These are phyloP conservation scores for Agrilus biguttatus DNA, from an alignment of 2,888 invertebrate species.

Conservation along the genomic window DNA sequence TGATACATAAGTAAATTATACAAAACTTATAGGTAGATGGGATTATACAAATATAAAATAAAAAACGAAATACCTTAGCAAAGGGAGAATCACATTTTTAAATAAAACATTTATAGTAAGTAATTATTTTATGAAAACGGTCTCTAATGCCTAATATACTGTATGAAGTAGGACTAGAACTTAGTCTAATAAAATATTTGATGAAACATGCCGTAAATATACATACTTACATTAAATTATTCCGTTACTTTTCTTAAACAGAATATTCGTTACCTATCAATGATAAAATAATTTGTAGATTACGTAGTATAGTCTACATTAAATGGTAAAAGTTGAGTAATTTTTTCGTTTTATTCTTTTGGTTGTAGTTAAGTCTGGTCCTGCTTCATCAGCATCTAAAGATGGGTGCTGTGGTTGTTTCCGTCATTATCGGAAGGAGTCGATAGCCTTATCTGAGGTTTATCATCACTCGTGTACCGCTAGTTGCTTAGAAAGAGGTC, in stretches of 20 bases:
- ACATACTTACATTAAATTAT: not conserved
- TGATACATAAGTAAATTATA: too few species aligned
- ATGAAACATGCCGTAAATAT: not conserved
- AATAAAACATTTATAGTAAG: too few species aligned
- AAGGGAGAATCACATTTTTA: too few species aligned
- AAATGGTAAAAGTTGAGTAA: too few species aligned
- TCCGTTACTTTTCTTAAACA: not conserved
- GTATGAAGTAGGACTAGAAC: too few species aligned
- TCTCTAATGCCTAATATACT: too few species aligned
- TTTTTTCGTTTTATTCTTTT: conserved; percentile 17
- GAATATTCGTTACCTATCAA: not conserved
- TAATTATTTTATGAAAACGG: too few species aligned
- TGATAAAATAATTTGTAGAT: not conserved
- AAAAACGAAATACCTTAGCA: too few species aligned
- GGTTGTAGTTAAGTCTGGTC: conserved; percentile 31
- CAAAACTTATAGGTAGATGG: too few species aligned
- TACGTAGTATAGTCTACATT: too few species aligned
- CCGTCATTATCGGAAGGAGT: conserved; percentile 28
- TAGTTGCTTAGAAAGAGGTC: conserved; percentile 26
- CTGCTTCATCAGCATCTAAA: conserved; percentile 29
- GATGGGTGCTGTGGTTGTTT: conserved; percentile 30
- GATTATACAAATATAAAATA: too few species aligned
- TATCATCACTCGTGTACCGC: conserved; percentile 35
- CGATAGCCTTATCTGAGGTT: conserved; percentile 38
- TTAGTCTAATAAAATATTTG: too few species aligned